A percentile compares a stretch with the other conserved stretches of the same genome.
These are phyloP conservation scores for Galeopsomyia nigrocyanea DNA, from an alignment of 2,888 invertebrate species.

Conservation along the genomic window DNA sequence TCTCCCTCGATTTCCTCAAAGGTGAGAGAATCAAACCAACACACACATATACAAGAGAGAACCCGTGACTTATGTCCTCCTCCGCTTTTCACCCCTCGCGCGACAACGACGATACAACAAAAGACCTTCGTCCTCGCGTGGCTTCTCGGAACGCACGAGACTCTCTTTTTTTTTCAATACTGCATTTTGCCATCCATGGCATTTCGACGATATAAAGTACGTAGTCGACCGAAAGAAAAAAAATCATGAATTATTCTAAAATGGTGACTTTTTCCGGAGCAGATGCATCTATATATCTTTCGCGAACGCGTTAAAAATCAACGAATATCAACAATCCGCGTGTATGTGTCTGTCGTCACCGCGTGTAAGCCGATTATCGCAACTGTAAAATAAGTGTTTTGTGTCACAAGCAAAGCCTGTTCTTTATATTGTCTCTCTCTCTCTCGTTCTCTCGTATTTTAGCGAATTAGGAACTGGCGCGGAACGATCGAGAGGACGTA, in stretches of 20 bases:
- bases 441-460: constrained; percentile 39
- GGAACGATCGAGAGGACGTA: neutral
- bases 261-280: neutral
- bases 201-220: neutral
- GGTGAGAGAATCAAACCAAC: neutral
- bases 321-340: neutral
- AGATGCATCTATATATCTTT: constrained; percentile 3
- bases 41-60: too few species aligned
- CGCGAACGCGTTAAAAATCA: neutral
- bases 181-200: neutral
- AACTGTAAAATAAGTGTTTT: constrained; percentile 34
- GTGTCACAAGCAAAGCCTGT: constrained; percentile 7
- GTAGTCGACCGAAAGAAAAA: constrained; percentile 5
- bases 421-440: too few species aligned
- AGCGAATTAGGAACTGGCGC: constrained; percentile 28
- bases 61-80: too few species aligned
- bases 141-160: constrained; percentile 4
- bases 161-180: neutral
- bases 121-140: constrained; percentile 4
- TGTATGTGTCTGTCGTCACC: neutral
- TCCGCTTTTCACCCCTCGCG: constrained; percentile 30
- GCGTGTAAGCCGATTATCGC: constrained; percentile 42
- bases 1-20: constrained; percentile 39
- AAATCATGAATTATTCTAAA: neutral
- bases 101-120: constrained; percentile 10